Evolutionary conservation across 2,797 vertebrate species (phyloP), one percentile per base, ranked within the genome.

Genomic region (Xenops minutus): DNA sequence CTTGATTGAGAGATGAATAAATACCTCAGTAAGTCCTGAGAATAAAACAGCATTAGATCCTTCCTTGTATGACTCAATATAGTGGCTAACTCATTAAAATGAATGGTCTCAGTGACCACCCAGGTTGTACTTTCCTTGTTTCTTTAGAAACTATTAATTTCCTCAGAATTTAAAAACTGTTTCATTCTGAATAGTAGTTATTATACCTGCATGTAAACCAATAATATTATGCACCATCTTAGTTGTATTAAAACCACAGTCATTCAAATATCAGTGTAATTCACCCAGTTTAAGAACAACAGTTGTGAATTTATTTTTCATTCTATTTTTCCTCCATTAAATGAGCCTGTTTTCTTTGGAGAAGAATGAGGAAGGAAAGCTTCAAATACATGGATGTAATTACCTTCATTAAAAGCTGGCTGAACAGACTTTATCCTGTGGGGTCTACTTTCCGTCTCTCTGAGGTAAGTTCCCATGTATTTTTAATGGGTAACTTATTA

Each of bases 401-500:
- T 92, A 23, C 59, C 44, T 79, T 92, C 91, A 86, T 96, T 93
- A 94, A 93, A 90, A 93, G 52, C 89, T 46, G 34, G 3, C 85
- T 82, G 80, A 92, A 69, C 59, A 87, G 88, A 39, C 67, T 86
- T 92, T 89, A 71, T 88, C 73, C 89, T 96, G 73, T 90, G 89
- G 37, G 69, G 76, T 92, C 89, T 88, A 41, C 69, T 67, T 64
- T 71, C 63, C 71, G 29, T 62, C n/a, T 87, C 85, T 93, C 62
- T 1, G n/a, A 94, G 95, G 73, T 88, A 88, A 91, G 23, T 84
- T 72, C 58, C 85, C 61, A 84, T 96, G 92, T 94, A 93, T 95
- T 96, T 96, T 96, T 96, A 94, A 96, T 96, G 73, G 85, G 56
- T 82, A 92, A 92, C 76, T 88, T 93, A 90, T 91, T 90, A 89